Evolutionary conservation across 2,797 vertebrate species (phyloP).

Genomic region (Urosaurus nigricauda): DNA sequence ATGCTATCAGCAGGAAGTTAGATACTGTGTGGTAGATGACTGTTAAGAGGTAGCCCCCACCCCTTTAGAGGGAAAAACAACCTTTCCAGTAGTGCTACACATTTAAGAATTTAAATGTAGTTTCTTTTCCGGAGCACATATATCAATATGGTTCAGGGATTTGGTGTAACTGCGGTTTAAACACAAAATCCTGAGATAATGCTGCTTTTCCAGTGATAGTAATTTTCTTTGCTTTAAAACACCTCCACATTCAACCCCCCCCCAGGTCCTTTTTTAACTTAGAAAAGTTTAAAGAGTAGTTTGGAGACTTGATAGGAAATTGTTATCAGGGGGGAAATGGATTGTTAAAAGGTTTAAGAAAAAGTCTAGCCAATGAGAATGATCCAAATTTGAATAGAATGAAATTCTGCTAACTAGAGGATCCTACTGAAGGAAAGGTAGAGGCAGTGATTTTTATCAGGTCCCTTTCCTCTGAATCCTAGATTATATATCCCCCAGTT

Average conservation of each 20-base stretch:
- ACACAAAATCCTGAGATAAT: neutral
- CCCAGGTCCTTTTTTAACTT: neutral
- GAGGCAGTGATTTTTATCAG: neutral
- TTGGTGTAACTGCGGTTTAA: neutral
- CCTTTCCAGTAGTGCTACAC: neutral
- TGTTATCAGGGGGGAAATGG: too few species aligned
- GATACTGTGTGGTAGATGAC: constrained; percentile 28
- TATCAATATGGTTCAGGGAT: constrained; percentile 1
- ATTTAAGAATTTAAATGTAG: constrained; percentile 14
- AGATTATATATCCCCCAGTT: neutral
- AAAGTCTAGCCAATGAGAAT: neutral
- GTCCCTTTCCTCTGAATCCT: neutral
- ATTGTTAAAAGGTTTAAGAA: neutral
- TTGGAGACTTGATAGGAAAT: neutral
- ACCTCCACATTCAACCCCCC: neutral
- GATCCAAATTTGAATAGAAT: neutral
- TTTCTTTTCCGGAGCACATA: neutral
- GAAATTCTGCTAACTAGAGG: neutral
- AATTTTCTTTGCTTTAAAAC: neutral
- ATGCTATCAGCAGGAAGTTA: constrained; percentile 31
- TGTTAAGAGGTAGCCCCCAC: neutral
- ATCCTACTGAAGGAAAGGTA: neutral
- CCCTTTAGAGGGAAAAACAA: neutral
- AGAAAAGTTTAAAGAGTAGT: neutral
- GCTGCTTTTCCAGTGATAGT: neutral